These are phyloP conservation scores for Prosopocoilus inquinatus DNA, from an alignment of 2,888 invertebrate species.

Conservation along the genomic window DNA sequence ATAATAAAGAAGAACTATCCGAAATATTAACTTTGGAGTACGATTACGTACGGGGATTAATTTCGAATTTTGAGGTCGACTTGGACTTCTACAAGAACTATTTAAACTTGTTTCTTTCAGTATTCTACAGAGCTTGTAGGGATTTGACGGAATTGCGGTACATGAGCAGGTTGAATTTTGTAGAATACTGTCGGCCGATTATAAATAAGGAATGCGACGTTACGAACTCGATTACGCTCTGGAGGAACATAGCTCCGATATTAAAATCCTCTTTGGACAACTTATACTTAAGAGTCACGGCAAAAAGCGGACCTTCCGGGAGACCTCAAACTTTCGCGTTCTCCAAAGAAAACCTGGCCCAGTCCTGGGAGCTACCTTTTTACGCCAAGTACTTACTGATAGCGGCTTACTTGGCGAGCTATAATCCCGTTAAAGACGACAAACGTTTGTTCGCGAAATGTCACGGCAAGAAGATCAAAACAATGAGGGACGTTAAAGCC, in stretches of 20 bases:
- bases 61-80: conserved; percentile 35
- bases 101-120: conserved; percentile 76
- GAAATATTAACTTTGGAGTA: conserved; percentile 53
- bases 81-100: conserved; percentile 72
- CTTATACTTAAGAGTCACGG: conserved; percentile 67
- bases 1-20: conserved; percentile 67
- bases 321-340: conserved; percentile 23
- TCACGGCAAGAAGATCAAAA: conserved; percentile 70
- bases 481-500: conserved; percentile 58
- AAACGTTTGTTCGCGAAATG: conserved; percentile 82
- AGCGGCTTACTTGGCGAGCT: conserved; percentile 89
- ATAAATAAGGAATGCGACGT: conserved; percentile 61
- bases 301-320: conserved; percentile 37
- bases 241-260: conserved; percentile 76
- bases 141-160: conserved; percentile 81
- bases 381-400: conserved; percentile 88
- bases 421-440: conserved; percentile 87
- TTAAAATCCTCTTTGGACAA: conserved; percentile 72
- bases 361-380: conserved; percentile 77
- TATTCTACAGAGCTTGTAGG: conserved; percentile 81
- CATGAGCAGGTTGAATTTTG: conserved; percentile 74
- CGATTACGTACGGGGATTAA: conserved; percentile 34
- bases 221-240: conserved; percentile 68
- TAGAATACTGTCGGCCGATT: conserved; percentile 78
- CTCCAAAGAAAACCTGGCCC: conserved; percentile 52